A percentile compares a stretch with the other conserved stretches of the same genome.
Evolutionary conservation across 30 jellyfish, hydroid and myxozoan species (phyloP).

Genomic region (Hydra vulgaris): DNA sequence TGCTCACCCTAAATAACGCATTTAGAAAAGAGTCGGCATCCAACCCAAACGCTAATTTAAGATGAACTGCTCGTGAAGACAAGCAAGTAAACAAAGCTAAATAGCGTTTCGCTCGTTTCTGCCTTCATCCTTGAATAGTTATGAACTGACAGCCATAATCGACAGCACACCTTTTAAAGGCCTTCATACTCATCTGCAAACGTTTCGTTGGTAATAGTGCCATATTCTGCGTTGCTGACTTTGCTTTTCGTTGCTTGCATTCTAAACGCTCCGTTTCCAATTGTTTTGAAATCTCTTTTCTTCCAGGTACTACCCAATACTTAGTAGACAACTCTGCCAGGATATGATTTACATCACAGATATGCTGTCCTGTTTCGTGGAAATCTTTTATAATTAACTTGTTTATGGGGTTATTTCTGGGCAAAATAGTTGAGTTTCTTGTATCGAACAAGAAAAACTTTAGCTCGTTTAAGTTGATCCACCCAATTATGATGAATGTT

Average conservation of each 20-base stretch:
- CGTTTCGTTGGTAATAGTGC: no score
- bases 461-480: no score
- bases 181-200: no score
- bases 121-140: conserved; percentile 16
- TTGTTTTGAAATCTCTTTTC: background rate
- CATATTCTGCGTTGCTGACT: no score
- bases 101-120: background rate
- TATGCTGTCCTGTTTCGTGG: conserved; percentile 1
- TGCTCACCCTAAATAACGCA: background rate
- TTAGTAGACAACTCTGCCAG: conserved; percentile 8
- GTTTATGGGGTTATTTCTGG: background rate
- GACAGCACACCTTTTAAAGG: background rate
- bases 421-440: conserved; percentile 3
- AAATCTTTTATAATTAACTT: background rate
- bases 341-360: conserved; percentile 15
- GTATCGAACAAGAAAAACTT: no score
- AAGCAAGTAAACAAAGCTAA: conserved; percentile 14
- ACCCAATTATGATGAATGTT: no score
- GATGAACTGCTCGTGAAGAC: conserved; percentile 16
- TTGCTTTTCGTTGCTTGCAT: background rate
- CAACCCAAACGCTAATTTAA: conserved; percentile 16
- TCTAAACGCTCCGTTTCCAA: background rate
- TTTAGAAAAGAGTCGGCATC: conserved; percentile 19
- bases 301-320: conserved; percentile 8
- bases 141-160: conserved; percentile 17